Conservation (phyloP, 2,113 vertebrate genomes). For the Piprites chloris region DNA sequence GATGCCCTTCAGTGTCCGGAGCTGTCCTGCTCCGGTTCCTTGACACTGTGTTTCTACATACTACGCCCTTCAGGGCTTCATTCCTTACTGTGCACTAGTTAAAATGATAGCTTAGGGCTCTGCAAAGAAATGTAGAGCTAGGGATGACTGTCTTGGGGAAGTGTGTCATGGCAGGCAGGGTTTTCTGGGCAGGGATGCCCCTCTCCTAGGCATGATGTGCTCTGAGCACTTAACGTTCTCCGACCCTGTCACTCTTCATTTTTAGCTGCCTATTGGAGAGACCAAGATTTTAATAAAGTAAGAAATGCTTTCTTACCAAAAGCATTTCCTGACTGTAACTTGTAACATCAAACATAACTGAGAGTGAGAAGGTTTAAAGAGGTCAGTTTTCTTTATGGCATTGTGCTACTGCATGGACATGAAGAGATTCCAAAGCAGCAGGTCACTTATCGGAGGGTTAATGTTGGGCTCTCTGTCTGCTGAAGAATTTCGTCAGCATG, state of each 20-base stretch:
- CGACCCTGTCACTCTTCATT: neutral
- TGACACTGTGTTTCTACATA: neutral
- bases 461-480: neutral
- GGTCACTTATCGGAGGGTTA: neutral
- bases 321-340: neutral
- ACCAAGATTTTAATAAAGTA: neutral
- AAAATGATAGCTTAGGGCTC: neutral
- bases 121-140: neutral
- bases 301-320: neutral
- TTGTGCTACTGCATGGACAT: neutral
- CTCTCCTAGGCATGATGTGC: neutral
- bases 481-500: neutral
- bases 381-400: neutral
- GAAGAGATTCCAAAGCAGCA: neutral
- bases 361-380: neutral
- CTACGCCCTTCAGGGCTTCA: neutral
- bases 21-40: neutral
- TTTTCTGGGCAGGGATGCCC: neutral
- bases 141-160: neutral
- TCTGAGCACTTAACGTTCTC: neutral
- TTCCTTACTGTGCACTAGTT: neutral
- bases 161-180: neutral
- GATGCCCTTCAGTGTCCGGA: neutral
- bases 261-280: neutral
- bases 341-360: neutral